phyloP scores from a whole-genome alignment of 2,113 vertebrate genomes.

The Pygoscelis adeliae region DNA sequence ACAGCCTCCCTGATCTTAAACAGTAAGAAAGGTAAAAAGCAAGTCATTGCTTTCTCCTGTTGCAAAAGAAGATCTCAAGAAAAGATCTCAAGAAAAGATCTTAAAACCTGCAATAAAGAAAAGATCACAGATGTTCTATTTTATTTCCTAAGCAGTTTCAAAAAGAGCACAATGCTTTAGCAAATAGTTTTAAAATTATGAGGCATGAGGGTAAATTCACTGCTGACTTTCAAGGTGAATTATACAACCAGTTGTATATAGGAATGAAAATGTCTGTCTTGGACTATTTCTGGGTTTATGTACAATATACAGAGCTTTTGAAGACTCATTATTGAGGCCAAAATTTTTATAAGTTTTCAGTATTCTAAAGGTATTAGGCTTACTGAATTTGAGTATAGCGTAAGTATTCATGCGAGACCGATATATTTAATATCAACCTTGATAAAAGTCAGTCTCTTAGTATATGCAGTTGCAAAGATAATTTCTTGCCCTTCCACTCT shows the following conservation, averaged over 20 bases:
- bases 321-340: background rate
- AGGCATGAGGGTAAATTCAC: background rate
- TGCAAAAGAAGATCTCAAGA: background rate
- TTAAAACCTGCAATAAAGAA: background rate
- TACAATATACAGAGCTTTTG: background rate
- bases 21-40: background rate
- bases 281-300: background rate
- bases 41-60: background rate
- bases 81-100: background rate
- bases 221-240: background rate
- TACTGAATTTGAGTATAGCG: background rate
- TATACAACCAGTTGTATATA: background rate
- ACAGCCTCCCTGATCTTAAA: background rate
- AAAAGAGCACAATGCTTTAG: background rate
- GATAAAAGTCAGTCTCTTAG: background rate
- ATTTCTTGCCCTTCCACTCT: background rate
- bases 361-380: background rate
- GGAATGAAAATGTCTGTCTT: background rate
- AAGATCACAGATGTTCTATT: background rate
- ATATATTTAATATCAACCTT: background rate
- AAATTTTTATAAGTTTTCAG: background rate
- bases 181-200: background rate
- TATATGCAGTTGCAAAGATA: background rate
- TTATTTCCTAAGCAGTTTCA: background rate
- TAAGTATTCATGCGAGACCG: background rate